Conservation (phyloP, 1,140 invertebrate genomes). For the Coptotermes formosanus region DNA sequence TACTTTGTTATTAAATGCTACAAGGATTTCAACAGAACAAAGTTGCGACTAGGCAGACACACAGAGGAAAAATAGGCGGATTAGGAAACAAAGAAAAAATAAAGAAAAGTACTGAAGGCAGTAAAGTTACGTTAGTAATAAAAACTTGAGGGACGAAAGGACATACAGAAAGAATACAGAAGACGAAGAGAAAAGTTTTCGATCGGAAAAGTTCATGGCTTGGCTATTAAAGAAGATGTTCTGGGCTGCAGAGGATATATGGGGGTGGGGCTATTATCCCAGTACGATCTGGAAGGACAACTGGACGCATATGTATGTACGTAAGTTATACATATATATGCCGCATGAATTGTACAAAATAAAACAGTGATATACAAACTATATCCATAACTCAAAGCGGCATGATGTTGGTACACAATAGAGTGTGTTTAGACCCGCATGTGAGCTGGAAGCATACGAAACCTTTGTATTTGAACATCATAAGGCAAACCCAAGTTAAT, state of each 20-base stretch:
- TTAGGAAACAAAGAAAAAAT: neutral
- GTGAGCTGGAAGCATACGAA: no score
- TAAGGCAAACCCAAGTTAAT: no score
- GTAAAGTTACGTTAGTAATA: conserved; percentile 9
- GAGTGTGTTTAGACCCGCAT: no score
- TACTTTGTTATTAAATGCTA: neutral
- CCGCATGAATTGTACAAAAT: no score
- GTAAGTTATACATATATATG: neutral
- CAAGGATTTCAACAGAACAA: neutral
- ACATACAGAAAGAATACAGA: neutral
- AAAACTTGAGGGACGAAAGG: neutral
- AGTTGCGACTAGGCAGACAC: neutral
- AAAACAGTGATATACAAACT: neutral
- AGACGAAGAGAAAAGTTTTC: neutral
- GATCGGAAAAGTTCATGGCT: neutral
- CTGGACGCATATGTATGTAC: neutral
- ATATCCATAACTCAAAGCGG: neutral
- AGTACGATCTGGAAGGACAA: neutral
- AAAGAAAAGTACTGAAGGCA: neutral
- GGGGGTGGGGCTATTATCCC: neutral
- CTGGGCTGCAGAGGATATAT: neutral
- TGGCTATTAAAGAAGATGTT: neutral
- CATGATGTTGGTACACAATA: neutral
- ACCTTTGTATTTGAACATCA: no score
- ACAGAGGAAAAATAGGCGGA: neutral